A percentile compares a stretch with the other conserved stretches of the same genome.
phyloP scores from a whole-genome alignment of 2,888 invertebrate species.

The Selenia dentaria region DNA sequence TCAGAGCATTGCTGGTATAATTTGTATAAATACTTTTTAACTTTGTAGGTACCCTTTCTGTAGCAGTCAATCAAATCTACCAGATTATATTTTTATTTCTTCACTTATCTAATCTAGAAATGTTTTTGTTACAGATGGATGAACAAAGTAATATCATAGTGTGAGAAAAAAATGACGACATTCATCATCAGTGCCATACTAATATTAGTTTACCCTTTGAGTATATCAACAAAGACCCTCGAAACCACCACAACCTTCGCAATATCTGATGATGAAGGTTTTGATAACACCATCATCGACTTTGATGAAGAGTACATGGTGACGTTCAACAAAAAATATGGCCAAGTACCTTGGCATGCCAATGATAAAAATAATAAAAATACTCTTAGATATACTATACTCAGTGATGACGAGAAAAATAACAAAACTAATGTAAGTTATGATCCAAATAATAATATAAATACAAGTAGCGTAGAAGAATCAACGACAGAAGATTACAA shows the following conservation, averaged over 20 bases:
- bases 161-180: conserved; percentile 67
- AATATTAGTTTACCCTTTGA: conserved; percentile 45
- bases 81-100: no score
- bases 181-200: conserved; percentile 58
- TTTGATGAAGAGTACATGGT: conserved; percentile 70
- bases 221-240: conserved; percentile 49
- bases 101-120: no score
- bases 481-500: conserved; percentile 60
- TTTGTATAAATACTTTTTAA: no score
- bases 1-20: no score
- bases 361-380: conserved; percentile 61
- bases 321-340: conserved; percentile 66
- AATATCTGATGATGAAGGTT: conserved; percentile 47
- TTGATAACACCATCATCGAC: conserved; percentile 72
- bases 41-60: no score
- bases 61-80: no score
- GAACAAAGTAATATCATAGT: conserved; percentile 59
- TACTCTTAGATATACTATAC: conserved; percentile 63
- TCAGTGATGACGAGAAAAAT: conserved; percentile 44
- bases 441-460: conserved; percentile 30
- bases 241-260: conserved; percentile 41
- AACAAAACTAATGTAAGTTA: conserved; percentile 14
- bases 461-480: conserved; percentile 37
- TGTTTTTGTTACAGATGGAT: conserved; percentile 67
- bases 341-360: conserved; percentile 55